Conservation (phyloP, 2,113 vertebrate species). For the Colius striatus region DNA sequence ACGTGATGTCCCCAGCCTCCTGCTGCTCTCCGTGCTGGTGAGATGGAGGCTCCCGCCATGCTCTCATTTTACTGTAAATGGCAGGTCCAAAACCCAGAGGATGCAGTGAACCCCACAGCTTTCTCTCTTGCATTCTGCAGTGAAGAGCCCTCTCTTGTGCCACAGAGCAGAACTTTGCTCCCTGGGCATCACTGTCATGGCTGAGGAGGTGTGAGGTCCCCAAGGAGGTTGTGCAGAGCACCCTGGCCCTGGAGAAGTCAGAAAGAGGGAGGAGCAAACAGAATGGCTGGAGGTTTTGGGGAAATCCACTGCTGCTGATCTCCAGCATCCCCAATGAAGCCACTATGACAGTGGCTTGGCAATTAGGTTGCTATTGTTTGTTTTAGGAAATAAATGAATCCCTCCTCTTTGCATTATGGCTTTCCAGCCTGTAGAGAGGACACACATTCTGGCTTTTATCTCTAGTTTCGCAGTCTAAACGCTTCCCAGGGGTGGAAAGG, state of each 20-base stretch:
- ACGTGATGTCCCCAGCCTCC: background rate
- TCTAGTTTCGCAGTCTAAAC: background rate
- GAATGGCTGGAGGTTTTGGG: background rate
- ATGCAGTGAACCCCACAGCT: background rate
- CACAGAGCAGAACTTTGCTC: background rate
- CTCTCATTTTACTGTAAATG: too few relatives aligned
- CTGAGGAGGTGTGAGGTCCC: background rate
- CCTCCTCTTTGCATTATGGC: background rate
- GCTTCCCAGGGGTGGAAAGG: background rate
- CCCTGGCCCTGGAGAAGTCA: background rate
- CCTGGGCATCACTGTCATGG: rapidly evolving
- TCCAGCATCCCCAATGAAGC: background rate
- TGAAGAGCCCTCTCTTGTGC: background rate
- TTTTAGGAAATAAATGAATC: background rate
- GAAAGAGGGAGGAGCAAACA: background rate
- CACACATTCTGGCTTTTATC: background rate
- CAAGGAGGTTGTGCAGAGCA: background rate
- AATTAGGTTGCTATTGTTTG: background rate
- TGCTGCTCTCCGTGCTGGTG: background rate
- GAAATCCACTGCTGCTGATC: background rate
- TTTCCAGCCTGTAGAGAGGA: background rate
- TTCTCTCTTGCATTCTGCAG: background rate
- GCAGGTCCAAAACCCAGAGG: background rate
- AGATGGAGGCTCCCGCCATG: background rate
- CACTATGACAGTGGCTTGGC: background rate